These are phyloP conservation scores for Didymodactylos carnosus DNA, from an alignment of 2,888 invertebrate species.

Conservation along the genomic window DNA sequence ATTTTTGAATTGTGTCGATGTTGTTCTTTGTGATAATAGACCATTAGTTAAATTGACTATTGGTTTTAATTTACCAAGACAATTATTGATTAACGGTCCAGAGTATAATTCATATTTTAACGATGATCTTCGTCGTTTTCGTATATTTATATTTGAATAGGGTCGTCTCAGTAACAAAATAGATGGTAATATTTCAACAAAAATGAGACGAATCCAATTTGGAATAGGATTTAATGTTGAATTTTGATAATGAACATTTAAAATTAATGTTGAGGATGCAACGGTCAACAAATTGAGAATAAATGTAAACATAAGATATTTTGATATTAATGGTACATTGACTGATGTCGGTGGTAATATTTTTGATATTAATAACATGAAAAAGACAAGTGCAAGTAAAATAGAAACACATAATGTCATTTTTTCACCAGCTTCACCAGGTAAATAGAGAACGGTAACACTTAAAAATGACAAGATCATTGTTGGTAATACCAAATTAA, in stretches of 20 bases:
- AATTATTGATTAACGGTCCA: too few species aligned
- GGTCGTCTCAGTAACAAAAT: slow-evolving; percentile 2
- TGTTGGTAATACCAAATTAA: slow-evolving; percentile 93
- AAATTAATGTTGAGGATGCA: background rate
- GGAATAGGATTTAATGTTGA: background rate
- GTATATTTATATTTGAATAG: background rate
- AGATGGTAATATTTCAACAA: background rate
- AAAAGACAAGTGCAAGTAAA: slow-evolving; percentile 92
- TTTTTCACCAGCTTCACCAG: slow-evolving; percentile 95
- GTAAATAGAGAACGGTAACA: slow-evolving; percentile 89
- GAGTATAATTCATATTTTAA: too few species aligned
- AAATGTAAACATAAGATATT: slow-evolving; percentile 14
- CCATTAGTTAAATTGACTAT: too few species aligned
- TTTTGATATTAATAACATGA: slow-evolving; percentile 49
- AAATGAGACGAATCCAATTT: background rate
- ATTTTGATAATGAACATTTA: slow-evolving; percentile 27
- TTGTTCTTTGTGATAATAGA: background rate
- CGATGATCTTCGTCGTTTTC: background rate
- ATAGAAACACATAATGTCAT: slow-evolving; percentile 69
- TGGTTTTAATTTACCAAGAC: too few species aligned
- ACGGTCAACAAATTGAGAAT: slow-evolving; percentile 13
- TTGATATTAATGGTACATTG: slow-evolving; percentile 10
- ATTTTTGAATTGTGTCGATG: background rate
- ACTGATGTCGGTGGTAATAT: slow-evolving; percentile 12
- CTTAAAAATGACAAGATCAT: slow-evolving; percentile 95